These are phyloP conservation scores for Euwallacea fornicatus DNA, from an alignment of 1,140 invertebrate genomes.

Conservation along the genomic window DNA sequence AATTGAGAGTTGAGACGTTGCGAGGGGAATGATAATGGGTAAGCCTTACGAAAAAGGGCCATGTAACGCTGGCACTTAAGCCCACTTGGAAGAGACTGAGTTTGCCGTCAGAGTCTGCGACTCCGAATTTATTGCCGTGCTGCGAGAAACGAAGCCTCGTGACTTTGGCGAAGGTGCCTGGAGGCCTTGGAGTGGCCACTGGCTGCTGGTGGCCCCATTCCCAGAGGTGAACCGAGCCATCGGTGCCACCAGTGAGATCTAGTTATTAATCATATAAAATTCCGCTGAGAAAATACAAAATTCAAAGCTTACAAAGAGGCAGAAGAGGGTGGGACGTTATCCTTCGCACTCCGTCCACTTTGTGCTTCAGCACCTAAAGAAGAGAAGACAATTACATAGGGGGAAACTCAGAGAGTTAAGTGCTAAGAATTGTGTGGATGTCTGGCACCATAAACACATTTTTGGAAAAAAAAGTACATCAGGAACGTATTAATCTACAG, in stretches of 20 bases:
- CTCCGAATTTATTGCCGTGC: slow-evolving; percentile 98
- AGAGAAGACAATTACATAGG: background rate
- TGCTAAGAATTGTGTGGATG: too few relatives aligned
- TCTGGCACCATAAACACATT: too few relatives aligned
- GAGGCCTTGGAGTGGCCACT: slow-evolving; percentile 83
- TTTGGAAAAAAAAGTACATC: too few relatives aligned
- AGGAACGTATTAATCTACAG: too few relatives aligned
- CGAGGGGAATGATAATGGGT: background rate
- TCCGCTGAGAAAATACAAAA: too few relatives aligned
- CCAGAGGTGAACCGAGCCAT: slow-evolving; percentile 97
- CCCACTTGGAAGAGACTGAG: slow-evolving; percentile 93
- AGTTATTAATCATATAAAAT: slow-evolving; percentile 15
- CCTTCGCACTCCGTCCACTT: slow-evolving; percentile 90
- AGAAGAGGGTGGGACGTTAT: slow-evolving; percentile 93
- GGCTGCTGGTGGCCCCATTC: slow-evolving; percentile 95
- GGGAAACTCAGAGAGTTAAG: too few relatives aligned
- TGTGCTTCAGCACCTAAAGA: slow-evolving; percentile 78
- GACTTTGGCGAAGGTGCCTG: slow-evolving; percentile 91
- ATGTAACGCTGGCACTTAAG: slow-evolving; percentile 74
- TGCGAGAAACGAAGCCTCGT: slow-evolving; percentile 92
- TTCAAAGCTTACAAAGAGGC: slow-evolving; percentile 82
- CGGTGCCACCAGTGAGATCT: slow-evolving; percentile 95
- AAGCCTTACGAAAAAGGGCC: slow-evolving; percentile 91
- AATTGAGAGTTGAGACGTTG: slow-evolving; percentile 17
- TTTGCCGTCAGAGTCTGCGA: slow-evolving; percentile 89